Evolutionary conservation across 2,797 vertebrate genomes (phyloP), one percentile per base, ranked within the genome.

Genomic region (Florisuga fusca): DNA sequence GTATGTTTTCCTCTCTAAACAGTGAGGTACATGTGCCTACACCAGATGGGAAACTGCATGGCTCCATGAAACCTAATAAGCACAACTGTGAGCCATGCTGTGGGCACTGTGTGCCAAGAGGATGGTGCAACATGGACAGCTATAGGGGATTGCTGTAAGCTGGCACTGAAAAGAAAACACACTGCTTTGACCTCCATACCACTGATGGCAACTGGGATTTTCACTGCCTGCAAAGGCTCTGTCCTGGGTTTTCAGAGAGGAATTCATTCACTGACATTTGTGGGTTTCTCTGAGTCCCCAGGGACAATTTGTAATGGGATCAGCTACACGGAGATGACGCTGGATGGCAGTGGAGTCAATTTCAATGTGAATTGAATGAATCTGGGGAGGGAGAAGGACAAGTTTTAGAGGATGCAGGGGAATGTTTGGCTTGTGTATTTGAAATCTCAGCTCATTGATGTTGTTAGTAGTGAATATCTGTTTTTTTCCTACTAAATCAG

Each of bases 231-330:
- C 9, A 38, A 54, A 26, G 14, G 7, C 0, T 48, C 64, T 84
- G 31, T n/a, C 0, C 0, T 22, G 26, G 4, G 10, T 64, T 77
- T 75, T 76, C 23, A 16, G 7, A n/a, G 55, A 54, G 18, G 29
- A 72, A 41, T 11, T 33, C 14, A 53, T 76, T 66, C 3, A 1
- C 36, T 78, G 31, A 34, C 34, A 33, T 77, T 57, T 19, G 8
- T 66, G 17, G 16, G 9, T 54, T 63, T 84, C 45, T 62, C 4
- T 17, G 38, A 66, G 36, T 73, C 27, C 18, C 9, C 15, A 26
- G 23, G 20, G 15, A 26, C 3, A 0, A 72, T 75, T 81, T 38
- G n/a, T 29, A 22, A 33, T 53, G 38, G 41, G 19, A 77, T 8
- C 10, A 58, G 36, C 29, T 83, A 9, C 12, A 15, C 12, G 84